Conservation (phyloP, 2,888 invertebrate species). For the Elmis aenea region DNA sequence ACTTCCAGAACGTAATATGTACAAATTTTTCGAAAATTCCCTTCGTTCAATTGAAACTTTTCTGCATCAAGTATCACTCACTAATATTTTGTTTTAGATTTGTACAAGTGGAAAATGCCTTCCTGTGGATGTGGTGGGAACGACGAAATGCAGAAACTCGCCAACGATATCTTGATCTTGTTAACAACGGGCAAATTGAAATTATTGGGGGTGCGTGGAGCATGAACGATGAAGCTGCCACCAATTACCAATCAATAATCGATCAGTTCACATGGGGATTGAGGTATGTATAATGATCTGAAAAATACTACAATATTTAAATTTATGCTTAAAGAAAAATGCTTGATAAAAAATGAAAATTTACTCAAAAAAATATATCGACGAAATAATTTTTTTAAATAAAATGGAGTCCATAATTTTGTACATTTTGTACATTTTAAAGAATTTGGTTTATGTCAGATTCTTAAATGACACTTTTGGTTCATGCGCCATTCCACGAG, state of each 20-base stretch:
- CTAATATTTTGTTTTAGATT: conserved; percentile 53
- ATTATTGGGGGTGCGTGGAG: conserved; percentile 77
- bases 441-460: too few species aligned
- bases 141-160: conserved; percentile 58
- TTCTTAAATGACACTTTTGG: conserved; percentile 65
- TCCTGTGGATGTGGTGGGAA: conserved; percentile 80
- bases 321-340: too few species aligned
- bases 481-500: conserved; percentile 64
- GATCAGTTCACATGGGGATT: conserved; percentile 75
- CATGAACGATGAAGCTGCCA: conserved; percentile 76
- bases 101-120: conserved; percentile 85
- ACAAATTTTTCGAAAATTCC: too few species aligned
- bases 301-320: too few species aligned
- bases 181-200: conserved; percentile 68
- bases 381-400: too few species aligned
- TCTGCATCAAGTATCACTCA: background rate
- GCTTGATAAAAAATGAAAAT: too few species aligned
- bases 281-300: too few species aligned
- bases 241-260: conserved; percentile 66
- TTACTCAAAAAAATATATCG: too few species aligned
- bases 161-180: conserved; percentile 59
- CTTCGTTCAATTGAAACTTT: too few species aligned
- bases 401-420: too few species aligned
- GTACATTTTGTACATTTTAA: too few species aligned
- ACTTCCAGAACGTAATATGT: too few species aligned